Base-by-base conservation (phyloP, 2,797 vertebrate genomes). In the Takifugu rubripes region DNA sequence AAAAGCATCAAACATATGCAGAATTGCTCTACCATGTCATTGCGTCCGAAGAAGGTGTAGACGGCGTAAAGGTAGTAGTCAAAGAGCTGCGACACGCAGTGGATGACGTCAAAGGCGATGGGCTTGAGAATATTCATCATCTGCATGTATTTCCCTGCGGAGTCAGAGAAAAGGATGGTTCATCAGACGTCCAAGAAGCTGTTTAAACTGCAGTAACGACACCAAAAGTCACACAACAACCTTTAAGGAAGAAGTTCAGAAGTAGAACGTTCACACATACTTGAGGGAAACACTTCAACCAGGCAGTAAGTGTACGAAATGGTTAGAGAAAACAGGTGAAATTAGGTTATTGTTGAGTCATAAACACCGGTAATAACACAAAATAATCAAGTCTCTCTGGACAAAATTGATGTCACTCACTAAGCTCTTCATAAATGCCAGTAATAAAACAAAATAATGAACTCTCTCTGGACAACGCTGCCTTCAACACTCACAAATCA, bases 121-220 rank as follows among this genome's bases (percentile, higher is more conserved):
- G 97, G 97, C 75, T 97, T 98, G 81, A 99, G 87, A 63, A 99
- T 98, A 81, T 92, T 99, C 97, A 99, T 98, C 97, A 99, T 99
- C 90, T 99, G 97, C 94, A 99, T 96, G 72, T 99, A 99, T 77
- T 96, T 98, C 15, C 97, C 97, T 99, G 85, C 51, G 72, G 64
- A 29, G 56, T 5, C 24, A 47, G 1, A 45, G 21, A 40, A 52
- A 56, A 57, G 5, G 15, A 44, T 5, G 26, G 14, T 61, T 9
- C 52, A 49, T 0, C 27, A 25, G 6, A 43, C 4, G 21, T 74
- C 14, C 36, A 14, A 14, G 14, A 40, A 40, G 36, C 36, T 40
- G 36, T 14, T 40, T 14, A 14, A 5, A 40, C 36, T 40, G 12
- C 36, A 40, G 36, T 14, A 2, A 40, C 3, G 12, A 14, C 9